phyloP scores from a whole-genome alignment of 1,140 invertebrate genomes.

The Protaetia brevitarsis region DNA sequence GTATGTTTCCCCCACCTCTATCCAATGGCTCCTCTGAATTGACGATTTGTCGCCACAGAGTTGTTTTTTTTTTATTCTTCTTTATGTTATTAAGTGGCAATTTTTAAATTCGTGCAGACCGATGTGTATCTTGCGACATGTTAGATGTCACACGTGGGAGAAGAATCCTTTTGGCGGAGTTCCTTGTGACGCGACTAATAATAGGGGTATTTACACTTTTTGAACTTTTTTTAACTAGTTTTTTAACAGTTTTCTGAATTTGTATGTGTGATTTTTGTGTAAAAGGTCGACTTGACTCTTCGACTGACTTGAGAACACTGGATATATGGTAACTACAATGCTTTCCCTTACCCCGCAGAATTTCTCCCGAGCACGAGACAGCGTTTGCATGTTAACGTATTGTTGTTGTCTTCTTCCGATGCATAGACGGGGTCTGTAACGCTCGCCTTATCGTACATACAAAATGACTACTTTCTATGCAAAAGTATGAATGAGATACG shows the following conservation, averaged over 20 bases:
- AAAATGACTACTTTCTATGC: slow-evolving; percentile 52
- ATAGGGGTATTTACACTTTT: background rate
- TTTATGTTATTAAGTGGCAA: too few species aligned
- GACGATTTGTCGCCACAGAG: background rate
- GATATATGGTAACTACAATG: slow-evolving; percentile 50
- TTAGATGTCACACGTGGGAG: too few species aligned
- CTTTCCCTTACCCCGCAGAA: slow-evolving; percentile 50
- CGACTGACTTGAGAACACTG: slow-evolving; percentile 50
- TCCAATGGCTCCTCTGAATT: background rate
- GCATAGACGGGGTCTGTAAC: slow-evolving; percentile 34
- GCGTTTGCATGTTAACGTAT: slow-evolving; percentile 51
- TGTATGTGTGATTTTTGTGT: background rate
- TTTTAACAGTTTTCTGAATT: slow-evolving; percentile 18
- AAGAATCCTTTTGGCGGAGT: background rate
- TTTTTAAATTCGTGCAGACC: too few species aligned
- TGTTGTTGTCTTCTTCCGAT: slow-evolving; percentile 52
- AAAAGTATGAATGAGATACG: slow-evolving; percentile 52
- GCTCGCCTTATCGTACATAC: slow-evolving; percentile 50
- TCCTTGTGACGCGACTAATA: background rate
- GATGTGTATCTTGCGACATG: too few species aligned
- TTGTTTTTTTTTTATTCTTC: too few species aligned
- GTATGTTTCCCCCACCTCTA: slow-evolving; percentile 33
- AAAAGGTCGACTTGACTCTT: slow-evolving; percentile 39
- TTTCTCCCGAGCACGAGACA: slow-evolving; percentile 57
- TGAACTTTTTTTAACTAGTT: background rate